Conservation (phyloP, 1,140 invertebrate species). For the Microplitis demolitor region DNA sequence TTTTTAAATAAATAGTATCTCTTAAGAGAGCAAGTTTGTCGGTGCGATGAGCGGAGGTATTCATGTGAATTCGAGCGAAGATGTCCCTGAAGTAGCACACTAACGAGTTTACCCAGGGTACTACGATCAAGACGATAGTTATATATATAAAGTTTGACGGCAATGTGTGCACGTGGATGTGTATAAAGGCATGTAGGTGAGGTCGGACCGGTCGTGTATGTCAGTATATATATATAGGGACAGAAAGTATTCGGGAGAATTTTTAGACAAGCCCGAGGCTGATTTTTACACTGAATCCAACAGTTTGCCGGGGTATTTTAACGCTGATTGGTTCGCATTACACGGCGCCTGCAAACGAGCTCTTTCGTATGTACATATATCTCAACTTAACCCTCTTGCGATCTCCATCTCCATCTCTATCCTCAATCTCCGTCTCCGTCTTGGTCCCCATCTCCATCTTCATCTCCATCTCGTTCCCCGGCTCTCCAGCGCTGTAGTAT, state of each 20-base stretch:
- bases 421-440: background rate
- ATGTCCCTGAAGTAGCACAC: conserved; percentile 14
- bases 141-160: background rate
- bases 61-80: conserved; percentile 10
- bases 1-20: no score
- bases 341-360: background rate
- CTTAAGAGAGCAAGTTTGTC: no score
- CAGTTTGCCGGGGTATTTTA: background rate
- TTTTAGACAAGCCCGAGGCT: background rate
- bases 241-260: no score
- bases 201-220: background rate
- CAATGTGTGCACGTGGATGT: background rate
- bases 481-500: no score
- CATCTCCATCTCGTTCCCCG: no score
- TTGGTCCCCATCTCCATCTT: no score
- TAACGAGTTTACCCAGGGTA: conserved; percentile 1
- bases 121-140: background rate
- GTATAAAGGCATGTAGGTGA: background rate
- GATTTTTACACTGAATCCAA: background rate
- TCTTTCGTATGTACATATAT: background rate
- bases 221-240: no score
- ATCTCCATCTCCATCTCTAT: background rate
- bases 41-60: background rate
- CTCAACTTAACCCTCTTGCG: background rate
- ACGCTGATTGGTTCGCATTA: background rate